Percentiles rank a stretch among this genome's conserved stretches.
Evolutionary conservation across 2,113 vertebrate genomes (phyloP).

Genomic region (Scytalopus superciliaris): DNA sequence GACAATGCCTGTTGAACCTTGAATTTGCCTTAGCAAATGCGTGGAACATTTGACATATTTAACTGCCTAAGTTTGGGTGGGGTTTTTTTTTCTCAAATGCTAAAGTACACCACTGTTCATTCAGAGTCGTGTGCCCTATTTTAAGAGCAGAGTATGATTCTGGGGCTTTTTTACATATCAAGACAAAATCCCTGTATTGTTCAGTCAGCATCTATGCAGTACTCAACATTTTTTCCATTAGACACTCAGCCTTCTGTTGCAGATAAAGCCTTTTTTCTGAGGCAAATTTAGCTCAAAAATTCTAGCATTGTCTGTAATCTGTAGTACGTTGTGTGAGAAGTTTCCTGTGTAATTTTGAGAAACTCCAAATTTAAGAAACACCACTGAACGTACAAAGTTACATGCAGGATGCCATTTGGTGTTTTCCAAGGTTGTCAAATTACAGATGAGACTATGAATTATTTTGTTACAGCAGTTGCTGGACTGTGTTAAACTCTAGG

Average conservation of each 20-base stretch:
- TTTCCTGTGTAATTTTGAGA: background rate
- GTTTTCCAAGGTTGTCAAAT: background rate
- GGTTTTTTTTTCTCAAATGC: rapidly evolving
- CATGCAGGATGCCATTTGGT: background rate
- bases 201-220: background rate
- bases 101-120: background rate
- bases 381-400: background rate
- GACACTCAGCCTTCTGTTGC: background rate
- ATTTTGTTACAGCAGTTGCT: background rate
- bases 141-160: background rate
- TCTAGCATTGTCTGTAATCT: background rate
- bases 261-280: background rate
- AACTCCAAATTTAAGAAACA: background rate
- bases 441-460: background rate
- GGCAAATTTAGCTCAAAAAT: background rate
- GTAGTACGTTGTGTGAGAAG: background rate
- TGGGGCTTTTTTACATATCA: background rate
- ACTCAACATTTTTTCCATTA: background rate
- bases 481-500: background rate
- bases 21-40: background rate
- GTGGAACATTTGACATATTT: background rate
- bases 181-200: background rate
- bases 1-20: background rate
- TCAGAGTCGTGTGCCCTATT: background rate
- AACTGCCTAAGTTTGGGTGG: background rate